Conservation (phyloP, 2,113 vertebrate species). For the Oceanites oceanicus region DNA sequence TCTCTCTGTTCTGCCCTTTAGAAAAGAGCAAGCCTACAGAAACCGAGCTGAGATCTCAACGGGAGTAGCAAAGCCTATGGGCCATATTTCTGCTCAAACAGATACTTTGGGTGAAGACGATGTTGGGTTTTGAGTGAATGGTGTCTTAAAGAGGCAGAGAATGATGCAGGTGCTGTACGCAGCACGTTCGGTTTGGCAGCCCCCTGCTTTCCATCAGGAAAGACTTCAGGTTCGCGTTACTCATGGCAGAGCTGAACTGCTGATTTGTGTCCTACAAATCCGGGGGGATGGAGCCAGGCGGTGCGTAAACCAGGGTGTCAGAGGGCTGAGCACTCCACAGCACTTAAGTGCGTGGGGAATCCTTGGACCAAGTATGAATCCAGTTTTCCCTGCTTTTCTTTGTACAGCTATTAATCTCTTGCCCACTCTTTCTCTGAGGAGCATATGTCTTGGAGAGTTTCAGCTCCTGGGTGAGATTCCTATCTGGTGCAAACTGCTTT, state of each 20-base stretch:
- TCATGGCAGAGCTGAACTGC: neutral
- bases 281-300: fast-evolving
- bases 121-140: neutral
- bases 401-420: neutral
- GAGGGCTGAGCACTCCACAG: neutral
- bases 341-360: neutral
- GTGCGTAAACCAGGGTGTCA: neutral
- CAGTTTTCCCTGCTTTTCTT: neutral
- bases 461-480: neutral
- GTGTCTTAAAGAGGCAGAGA: neutral
- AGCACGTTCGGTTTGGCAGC: fast-evolving
- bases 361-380: neutral
- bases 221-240: neutral
- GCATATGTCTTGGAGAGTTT: neutral
- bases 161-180: neutral
- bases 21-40: neutral
- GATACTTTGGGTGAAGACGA: neutral
- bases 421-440: neutral
- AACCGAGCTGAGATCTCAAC: neutral
- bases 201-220: neutral
- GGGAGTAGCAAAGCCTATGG: neutral
- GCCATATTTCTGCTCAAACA: neutral
- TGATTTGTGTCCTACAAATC: neutral
- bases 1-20: slow-evolving; percentile 14
- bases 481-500: neutral